phyloP scores from a whole-genome alignment of 2,113 vertebrate species.

The Actenoides hombroni region DNA sequence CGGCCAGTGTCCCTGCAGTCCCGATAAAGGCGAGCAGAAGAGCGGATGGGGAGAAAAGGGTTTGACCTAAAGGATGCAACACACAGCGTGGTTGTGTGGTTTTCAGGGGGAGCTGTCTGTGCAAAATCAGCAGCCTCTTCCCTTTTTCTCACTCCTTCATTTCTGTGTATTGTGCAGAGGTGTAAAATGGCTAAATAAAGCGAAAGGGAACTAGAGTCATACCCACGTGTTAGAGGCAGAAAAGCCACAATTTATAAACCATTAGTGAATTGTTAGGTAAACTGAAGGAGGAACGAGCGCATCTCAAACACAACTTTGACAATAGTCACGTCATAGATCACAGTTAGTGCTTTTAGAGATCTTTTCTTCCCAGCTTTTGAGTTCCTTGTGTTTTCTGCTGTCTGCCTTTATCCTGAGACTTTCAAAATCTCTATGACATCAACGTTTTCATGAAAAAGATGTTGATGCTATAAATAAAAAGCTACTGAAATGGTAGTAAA shows the following conservation, averaged over 20 bases:
- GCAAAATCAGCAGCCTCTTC: not conserved
- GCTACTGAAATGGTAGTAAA: not conserved
- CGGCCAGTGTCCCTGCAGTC: not conserved
- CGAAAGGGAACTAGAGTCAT: not conserved
- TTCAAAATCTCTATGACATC: not conserved
- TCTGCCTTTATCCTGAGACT: not conserved
- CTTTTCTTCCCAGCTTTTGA: not conserved
- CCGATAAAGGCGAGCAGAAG: not conserved
- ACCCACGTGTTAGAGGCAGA: not conserved
- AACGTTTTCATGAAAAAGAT: not conserved
- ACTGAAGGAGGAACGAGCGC: not conserved
- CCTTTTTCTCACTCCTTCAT: not conserved
- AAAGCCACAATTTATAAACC: not conserved
- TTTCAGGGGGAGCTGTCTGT: not conserved
- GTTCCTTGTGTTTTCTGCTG: not conserved
- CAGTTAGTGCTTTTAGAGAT: not conserved
- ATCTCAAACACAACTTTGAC: not conserved
- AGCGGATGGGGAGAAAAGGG: conserved; percentile 8
- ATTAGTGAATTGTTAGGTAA: not conserved
- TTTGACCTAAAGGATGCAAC: not conserved
- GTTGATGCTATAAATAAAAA: not conserved
- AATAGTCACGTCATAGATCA: not conserved
- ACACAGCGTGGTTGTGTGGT: not conserved
- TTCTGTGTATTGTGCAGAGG: not conserved
- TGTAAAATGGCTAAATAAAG: conserved; percentile 18